These are phyloP conservation scores for Phalangium opilio DNA, from an alignment of 2,888 invertebrate genomes.

Conservation along the genomic window DNA sequence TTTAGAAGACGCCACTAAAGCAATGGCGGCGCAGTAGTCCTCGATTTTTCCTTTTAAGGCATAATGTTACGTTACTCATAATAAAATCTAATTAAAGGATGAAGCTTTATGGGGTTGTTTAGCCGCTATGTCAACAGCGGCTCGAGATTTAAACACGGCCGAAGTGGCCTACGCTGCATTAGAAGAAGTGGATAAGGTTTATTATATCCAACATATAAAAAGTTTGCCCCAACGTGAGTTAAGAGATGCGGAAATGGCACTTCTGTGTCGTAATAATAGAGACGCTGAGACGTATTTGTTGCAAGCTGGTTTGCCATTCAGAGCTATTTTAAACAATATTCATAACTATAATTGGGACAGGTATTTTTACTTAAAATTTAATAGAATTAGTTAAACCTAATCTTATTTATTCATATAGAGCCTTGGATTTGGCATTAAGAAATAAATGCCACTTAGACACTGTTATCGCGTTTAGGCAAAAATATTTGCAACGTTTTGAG, in stretches of 20 bases:
- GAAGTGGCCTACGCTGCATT: conserved; percentile 90
- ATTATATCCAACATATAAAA: conserved; percentile 41
- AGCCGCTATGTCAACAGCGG: conserved; percentile 75
- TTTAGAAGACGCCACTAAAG: no score
- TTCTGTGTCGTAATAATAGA: conserved; percentile 48
- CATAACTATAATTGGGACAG: conserved; percentile 57
- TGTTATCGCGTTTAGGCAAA: conserved; percentile 48
- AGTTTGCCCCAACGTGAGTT: conserved; percentile 31
- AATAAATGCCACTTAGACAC: conserved; percentile 55
- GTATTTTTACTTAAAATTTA: no score
- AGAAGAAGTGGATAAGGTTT: conserved; percentile 66
- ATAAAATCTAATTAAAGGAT: conserved; percentile 21
- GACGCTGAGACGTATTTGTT: conserved; percentile 56
- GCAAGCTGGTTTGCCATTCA: conserved; percentile 38
- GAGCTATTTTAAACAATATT: conserved; percentile 55
- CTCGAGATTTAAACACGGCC: conserved; percentile 69
- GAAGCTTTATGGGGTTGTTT: conserved; percentile 73
- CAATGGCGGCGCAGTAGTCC: no score
- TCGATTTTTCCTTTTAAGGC: no score
- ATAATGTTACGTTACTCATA: no score
- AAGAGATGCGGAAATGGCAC: conserved; percentile 48
- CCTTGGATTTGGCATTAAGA: conserved; percentile 54
- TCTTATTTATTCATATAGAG: conserved; percentile 35
- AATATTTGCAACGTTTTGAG: conserved; percentile 42
- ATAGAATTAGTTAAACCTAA: background rate